phyloP scores from a whole-genome alignment of 2,113 vertebrate species.

The Muntiacus muntjak region DNA sequence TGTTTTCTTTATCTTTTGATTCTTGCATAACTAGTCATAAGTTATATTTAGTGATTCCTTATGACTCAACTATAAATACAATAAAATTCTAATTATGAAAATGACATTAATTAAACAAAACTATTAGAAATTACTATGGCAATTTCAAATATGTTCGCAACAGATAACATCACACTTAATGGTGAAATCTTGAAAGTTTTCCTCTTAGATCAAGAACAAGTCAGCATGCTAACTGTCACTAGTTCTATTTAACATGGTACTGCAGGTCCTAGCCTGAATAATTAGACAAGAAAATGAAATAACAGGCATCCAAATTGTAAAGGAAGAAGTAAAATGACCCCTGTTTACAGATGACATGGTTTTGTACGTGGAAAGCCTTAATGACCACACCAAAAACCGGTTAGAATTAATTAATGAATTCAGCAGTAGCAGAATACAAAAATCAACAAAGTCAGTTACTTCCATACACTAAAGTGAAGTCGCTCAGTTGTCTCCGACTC shows the following conservation, averaged over 20 bases:
- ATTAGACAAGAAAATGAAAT: not conserved
- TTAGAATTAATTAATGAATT: not conserved
- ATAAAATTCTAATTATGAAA: not conserved
- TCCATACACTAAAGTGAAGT: not conserved
- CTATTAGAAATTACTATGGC: not conserved
- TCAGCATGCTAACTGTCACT: not conserved
- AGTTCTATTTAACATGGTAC: not conserved
- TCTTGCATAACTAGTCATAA: not conserved
- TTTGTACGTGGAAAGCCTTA: not conserved
- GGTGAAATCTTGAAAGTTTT: not conserved
- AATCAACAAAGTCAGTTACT: not conserved
- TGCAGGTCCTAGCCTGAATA: not conserved
- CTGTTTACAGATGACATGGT: not conserved
- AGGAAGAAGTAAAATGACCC: not conserved
- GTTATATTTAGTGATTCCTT: not conserved
- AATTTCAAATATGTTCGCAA: not conserved
- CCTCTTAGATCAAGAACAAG: not conserved
- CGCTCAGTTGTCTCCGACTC: fast-evolving
- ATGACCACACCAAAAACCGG: not conserved
- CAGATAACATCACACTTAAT: not conserved
- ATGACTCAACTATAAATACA: not conserved
- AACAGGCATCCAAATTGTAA: not conserved
- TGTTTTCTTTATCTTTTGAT: not conserved
- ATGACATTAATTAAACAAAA: not conserved
- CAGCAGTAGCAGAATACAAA: not conserved